A percentile compares a stretch with the other conserved stretches of the same genome.
These are phyloP conservation scores for Tapirus indicus DNA, from an alignment of 2,797 vertebrate genomes.

Conservation along the genomic window DNA sequence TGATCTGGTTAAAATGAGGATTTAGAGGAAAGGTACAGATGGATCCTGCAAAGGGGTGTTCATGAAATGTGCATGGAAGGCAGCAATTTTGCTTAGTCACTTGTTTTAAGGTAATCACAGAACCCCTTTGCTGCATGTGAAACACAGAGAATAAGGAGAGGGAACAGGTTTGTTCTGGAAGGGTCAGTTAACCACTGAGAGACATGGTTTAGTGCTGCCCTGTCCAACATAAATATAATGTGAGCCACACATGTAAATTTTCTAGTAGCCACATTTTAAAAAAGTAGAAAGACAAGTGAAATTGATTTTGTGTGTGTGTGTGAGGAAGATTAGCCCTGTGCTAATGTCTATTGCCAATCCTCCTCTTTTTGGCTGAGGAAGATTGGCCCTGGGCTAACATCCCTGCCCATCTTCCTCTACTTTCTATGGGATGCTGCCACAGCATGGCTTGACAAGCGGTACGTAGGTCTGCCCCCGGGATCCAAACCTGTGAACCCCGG, in stretches of 20 bases:
- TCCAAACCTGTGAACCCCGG: too few relatives aligned
- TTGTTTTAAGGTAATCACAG: neutral
- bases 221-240: neutral
- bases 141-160: neutral
- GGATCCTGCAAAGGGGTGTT: neutral
- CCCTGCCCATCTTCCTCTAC: too few relatives aligned
- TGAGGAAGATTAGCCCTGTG: too few relatives aligned
- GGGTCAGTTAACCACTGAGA: neutral
- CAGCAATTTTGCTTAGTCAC: neutral
- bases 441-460: too few relatives aligned
- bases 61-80: neutral
- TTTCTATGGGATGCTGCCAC: too few relatives aligned
- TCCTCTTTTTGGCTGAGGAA: too few relatives aligned
- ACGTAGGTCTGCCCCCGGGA: too few relatives aligned
- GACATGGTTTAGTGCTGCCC: neutral
- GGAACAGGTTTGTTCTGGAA: neutral
- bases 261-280: neutral
- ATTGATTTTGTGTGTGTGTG: neutral
- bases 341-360: too few relatives aligned
- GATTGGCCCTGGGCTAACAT: too few relatives aligned
- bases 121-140: neutral
- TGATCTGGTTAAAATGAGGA: constrained; percentile 7
- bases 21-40: neutral
- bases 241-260: neutral
- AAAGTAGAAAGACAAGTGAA: neutral